These are phyloP conservation scores for Drosophila yakuba DNA, from an alignment of 1,140 invertebrate genomes.

Conservation along the genomic window DNA sequence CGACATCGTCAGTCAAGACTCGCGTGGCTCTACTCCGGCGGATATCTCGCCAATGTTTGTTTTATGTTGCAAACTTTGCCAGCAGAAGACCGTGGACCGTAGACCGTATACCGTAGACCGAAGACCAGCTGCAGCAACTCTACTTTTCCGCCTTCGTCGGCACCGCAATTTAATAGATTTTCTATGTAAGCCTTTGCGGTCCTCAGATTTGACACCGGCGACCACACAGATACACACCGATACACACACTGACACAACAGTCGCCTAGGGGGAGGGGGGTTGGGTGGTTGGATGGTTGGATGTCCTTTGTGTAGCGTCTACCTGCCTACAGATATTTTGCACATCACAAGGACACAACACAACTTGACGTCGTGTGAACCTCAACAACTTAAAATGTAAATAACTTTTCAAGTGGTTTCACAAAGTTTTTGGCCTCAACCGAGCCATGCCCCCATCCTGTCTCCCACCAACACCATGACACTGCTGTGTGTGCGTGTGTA, in stretches of 20 bases:
- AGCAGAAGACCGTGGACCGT: slow-evolving; percentile 23
- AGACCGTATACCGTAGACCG: background rate
- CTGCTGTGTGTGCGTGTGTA: background rate
- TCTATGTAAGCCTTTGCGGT: slow-evolving; percentile 77
- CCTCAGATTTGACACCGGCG: slow-evolving; percentile 75
- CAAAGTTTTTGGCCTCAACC: slow-evolving; percentile 75
- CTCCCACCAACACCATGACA: slow-evolving; percentile 1
- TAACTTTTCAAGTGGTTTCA: slow-evolving; percentile 82
- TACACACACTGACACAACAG: slow-evolving; percentile 29
- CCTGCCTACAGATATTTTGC: slow-evolving; percentile 78
- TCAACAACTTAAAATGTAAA: slow-evolving; percentile 83
- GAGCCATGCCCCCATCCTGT: background rate
- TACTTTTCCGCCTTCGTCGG: slow-evolving; percentile 5
- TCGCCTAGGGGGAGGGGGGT: background rate
- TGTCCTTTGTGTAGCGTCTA: slow-evolving; percentile 41
- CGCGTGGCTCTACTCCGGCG: slow-evolving; percentile 50
- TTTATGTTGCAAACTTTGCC: slow-evolving; percentile 80
- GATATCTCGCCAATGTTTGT: slow-evolving; percentile 79
- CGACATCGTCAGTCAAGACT: slow-evolving; percentile 73
- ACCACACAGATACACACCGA: slow-evolving; percentile 61
- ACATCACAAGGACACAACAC: slow-evolving; percentile 79
- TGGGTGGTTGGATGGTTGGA: background rate
- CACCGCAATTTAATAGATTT: slow-evolving; percentile 80
- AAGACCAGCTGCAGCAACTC: slow-evolving; percentile 25
- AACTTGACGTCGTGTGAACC: slow-evolving; percentile 80